phyloP scores from a whole-genome alignment of 2,888 invertebrate species.

The Drosophila subsilvestris region DNA sequence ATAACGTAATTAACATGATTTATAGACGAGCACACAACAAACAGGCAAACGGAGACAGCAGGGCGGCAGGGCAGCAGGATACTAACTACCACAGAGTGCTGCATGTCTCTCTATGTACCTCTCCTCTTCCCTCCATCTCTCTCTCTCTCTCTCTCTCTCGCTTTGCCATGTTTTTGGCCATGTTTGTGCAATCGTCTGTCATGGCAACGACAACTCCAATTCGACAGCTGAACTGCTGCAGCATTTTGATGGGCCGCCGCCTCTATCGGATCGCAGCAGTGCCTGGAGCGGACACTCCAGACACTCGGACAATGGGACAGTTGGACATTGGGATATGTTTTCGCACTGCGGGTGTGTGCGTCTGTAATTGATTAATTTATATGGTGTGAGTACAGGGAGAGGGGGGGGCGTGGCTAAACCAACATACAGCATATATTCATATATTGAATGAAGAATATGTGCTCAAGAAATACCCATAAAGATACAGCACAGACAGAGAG shows the following conservation, averaged over 20 bases:
- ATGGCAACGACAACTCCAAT: conserved; percentile 63
- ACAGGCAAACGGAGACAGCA: conserved; percentile 44
- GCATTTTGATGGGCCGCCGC: conserved; percentile 47
- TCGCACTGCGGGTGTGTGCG: conserved; percentile 22
- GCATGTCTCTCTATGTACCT: neutral
- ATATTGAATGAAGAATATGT: neutral
- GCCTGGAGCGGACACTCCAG: conserved; percentile 20
- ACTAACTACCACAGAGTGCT: conserved; percentile 10
- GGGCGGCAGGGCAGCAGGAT: conserved; percentile 8
- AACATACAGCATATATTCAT: conserved; percentile 12
- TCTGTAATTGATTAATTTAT: conserved; percentile 75
- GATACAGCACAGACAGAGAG: neutral
- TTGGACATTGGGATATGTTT: too few species aligned
- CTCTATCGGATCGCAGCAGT: conserved; percentile 17
- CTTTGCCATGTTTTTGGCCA: conserved; percentile 19
- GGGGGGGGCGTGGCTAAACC: conserved; percentile 24
- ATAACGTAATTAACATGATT: conserved; percentile 79
- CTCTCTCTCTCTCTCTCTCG: conserved; percentile 20
- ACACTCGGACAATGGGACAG: conserved; percentile 19
- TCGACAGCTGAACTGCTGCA: conserved; percentile 64
- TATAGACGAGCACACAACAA: conserved; percentile 76
- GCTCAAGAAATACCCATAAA: conserved; percentile 1
- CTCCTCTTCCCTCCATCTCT: conserved; percentile 1
- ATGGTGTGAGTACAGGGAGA: conserved; percentile 39
- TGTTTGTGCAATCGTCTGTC: conserved; percentile 64